Conservation (phyloP, 2,797 vertebrate species). For the Knipowitschia caucasica region DNA sequence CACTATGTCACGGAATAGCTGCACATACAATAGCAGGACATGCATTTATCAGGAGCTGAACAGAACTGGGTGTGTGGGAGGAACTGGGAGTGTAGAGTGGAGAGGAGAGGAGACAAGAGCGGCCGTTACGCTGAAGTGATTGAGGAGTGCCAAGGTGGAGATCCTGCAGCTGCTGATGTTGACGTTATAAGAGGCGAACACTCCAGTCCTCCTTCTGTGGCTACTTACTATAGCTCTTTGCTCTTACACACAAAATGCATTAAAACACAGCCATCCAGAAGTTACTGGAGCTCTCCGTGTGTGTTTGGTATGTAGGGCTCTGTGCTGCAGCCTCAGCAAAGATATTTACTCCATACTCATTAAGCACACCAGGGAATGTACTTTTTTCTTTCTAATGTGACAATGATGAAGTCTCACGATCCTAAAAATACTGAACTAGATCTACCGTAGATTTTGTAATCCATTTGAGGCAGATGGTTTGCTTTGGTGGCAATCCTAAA, state of each 20-base stretch:
- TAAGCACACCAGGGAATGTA: slow-evolving; percentile 15
- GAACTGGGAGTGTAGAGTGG: slow-evolving; percentile 42
- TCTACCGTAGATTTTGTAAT: slow-evolving; percentile 4
- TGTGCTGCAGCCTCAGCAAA: slow-evolving; percentile 7
- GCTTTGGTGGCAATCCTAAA: not conserved
- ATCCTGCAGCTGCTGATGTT: slow-evolving; percentile 64
- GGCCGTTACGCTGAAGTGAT: slow-evolving; percentile 55
- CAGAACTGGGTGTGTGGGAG: slow-evolving; percentile 54
- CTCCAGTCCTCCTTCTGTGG: slow-evolving; percentile 41
- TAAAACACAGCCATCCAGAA: slow-evolving; percentile 18
- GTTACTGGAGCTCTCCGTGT: not conserved
- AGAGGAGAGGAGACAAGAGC: slow-evolving; percentile 31
- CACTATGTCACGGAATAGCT: slow-evolving; percentile 32
- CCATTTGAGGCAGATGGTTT: slow-evolving; percentile 2
- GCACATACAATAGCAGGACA: slow-evolving; percentile 41
- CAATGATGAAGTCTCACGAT: not conserved
- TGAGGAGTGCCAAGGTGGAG: slow-evolving; percentile 46
- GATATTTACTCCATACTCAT: slow-evolving; percentile 18
- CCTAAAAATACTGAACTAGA: slow-evolving; percentile 4
- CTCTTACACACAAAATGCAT: slow-evolving; percentile 8
- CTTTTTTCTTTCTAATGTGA: not conserved
- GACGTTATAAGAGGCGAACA: slow-evolving; percentile 36
- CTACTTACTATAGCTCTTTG: slow-evolving; percentile 47
- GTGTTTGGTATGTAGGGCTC: slow-evolving; percentile 13
- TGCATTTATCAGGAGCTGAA: slow-evolving; percentile 44